Evolutionary conservation across 2,888 invertebrate species (phyloP).

Genomic region (Drosophila anomalata): DNA sequence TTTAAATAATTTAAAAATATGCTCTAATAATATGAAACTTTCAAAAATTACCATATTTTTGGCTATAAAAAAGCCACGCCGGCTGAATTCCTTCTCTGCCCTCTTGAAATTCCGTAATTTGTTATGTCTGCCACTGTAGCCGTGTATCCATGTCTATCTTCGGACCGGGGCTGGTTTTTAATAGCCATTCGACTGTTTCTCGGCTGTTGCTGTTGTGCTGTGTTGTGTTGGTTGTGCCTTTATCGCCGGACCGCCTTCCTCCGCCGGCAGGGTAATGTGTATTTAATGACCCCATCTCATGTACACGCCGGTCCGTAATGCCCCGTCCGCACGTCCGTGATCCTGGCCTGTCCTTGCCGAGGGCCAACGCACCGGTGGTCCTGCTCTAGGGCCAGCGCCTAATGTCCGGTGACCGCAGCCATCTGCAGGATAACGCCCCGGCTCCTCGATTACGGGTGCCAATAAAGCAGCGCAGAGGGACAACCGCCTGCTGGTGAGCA

Average conservation of each 20-base stretch:
- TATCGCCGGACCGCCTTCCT: slow-evolving; percentile 39
- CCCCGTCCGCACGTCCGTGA: slow-evolving; percentile 45
- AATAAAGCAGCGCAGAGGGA: slow-evolving; percentile 57
- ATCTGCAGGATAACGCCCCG: slow-evolving; percentile 40
- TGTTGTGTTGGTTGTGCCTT: slow-evolving; percentile 50
- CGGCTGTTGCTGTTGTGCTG: slow-evolving; percentile 48
- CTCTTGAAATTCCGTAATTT: slow-evolving; percentile 67
- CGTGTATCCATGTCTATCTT: slow-evolving; percentile 26
- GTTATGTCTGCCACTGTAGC: slow-evolving; percentile 60
- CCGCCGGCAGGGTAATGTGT: slow-evolving; percentile 67
- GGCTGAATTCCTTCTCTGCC: slow-evolving; percentile 13
- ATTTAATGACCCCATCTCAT: slow-evolving; percentile 80
- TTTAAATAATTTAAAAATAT: no score
- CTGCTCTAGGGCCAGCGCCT: slow-evolving; percentile 40
- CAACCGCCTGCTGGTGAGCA: slow-evolving; percentile 51
- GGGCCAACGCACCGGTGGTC: slow-evolving; percentile 29
- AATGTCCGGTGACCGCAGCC: slow-evolving; percentile 67
- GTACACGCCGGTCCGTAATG: slow-evolving; percentile 72
- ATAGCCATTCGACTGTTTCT: slow-evolving; percentile 74
- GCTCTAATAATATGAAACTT: background rate
- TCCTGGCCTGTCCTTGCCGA: slow-evolving; percentile 28
- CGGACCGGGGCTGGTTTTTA: slow-evolving; percentile 58
- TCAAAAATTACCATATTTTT: background rate
- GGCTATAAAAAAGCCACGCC: slow-evolving; percentile 3
- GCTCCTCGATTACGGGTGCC: slow-evolving; percentile 56